Percentiles rank a stretch among this genome's conserved stretches.
phyloP scores from a whole-genome alignment of 2,888 invertebrate genomes.

The Chloroclystis v-ata region DNA sequence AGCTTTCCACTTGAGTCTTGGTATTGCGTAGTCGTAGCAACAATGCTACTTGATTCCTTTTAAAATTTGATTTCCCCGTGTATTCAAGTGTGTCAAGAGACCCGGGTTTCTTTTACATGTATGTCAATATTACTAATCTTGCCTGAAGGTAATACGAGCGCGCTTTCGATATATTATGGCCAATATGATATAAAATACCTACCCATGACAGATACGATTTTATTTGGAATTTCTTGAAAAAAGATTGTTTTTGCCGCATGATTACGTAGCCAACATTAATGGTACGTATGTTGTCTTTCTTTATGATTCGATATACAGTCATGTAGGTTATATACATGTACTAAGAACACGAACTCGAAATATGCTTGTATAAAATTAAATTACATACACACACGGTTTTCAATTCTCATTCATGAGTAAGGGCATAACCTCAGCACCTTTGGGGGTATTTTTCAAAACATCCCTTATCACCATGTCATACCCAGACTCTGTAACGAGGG shows the following conservation, averaged over 20 bases:
- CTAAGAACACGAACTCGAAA: too few relatives aligned
- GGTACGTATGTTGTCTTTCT: too few relatives aligned
- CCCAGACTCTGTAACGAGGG: constrained; percentile 52
- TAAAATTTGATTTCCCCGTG: constrained; percentile 33
- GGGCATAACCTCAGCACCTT: constrained; percentile 22
- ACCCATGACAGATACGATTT: too few relatives aligned
- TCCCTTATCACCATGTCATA: constrained; percentile 44
- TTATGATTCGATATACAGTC: too few relatives aligned
- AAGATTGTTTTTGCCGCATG: too few relatives aligned
- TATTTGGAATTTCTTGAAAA: too few relatives aligned
- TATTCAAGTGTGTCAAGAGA: constrained; percentile 12
- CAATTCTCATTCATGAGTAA: not conserved
- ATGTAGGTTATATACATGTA: too few relatives aligned
- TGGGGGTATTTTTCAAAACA: constrained; percentile 34
- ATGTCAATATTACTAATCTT: not conserved
- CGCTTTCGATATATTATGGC: too few relatives aligned
- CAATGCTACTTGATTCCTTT: constrained; percentile 32
- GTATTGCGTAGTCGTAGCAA: constrained; percentile 18
- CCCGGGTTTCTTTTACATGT: not conserved
- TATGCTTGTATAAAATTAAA: too few relatives aligned
- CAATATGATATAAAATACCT: too few relatives aligned
- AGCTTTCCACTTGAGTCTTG: constrained; percentile 4
- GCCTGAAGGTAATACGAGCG: too few relatives aligned
- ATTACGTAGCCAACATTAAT: too few relatives aligned
- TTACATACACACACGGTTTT: not conserved